Evolutionary conservation across 1,140 invertebrate species (phyloP), one percentile per base, ranked within the genome.

Genomic region (Zaprionus ghesquierei): DNA sequence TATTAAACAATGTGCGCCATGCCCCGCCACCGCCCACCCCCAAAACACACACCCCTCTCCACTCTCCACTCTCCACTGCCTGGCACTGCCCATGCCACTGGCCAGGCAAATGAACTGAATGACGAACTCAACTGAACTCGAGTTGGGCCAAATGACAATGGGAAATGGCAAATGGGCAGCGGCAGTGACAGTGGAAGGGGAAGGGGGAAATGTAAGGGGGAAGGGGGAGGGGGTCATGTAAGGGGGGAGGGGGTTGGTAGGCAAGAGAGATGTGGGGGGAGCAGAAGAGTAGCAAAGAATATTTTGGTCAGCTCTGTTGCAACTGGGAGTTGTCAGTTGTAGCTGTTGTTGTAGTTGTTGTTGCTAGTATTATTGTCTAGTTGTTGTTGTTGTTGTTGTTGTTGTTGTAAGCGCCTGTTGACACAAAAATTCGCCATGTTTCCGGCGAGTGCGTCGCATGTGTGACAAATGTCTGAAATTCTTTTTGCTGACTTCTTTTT

Each of bases 401-500:
- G 29, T 25, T 53, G 71, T 66, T 70, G 75, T 75, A 46, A 72
- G 54, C 69, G 70, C 70, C 69, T 61, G 81, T 70, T 79, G 81
- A 80, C 81, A 86, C 64, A 81, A 78, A 80, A 86, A 79, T 76
- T 78, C 77, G 63, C 70, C 65, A 69, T 72, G 65, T 64, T 77
- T 69, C 66, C 77, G 66, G 49, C 62, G 62, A 76, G 29, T 81
- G 75, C 75, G 81, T 81, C 80, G 81, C 81, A 86, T 86, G 81
- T 86, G 81, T 86, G 78, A 86, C 81, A 86, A 86, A 87, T 86
- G 82, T 79, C 71, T 73, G 75, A 64, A 79, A 81, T 76, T 78
- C 59, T 70, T 55, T 46, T 63, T 55, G 70, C 50, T 71, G 58
- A 65, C 51, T 74, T 75, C 29, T 61, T 71, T 68, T 46, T 64